Base-by-base conservation (phyloP, 2,797 vertebrate species). In the Antennarius maculatus region DNA sequence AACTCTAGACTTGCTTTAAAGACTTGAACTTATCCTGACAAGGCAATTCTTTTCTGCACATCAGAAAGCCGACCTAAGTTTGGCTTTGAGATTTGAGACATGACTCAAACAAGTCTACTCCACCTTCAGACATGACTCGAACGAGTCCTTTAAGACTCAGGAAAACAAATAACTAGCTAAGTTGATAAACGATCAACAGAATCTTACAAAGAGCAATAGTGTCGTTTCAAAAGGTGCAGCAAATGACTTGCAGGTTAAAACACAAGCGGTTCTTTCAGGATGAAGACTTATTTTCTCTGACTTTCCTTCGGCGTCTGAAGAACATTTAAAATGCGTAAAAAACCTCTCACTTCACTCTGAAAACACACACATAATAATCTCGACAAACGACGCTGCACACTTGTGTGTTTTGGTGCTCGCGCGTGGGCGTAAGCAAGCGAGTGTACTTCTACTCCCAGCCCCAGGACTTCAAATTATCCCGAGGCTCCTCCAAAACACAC, bases 401-500 rank as follows among this genome's bases (percentile, higher is more conserved):
- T 54, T 28, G 51, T 82, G 76, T 52, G 1, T 49, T 56, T 64
- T 16, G 16, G 76, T 53, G 53, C 50, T 28, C 8, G 50, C 14
- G 78, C 61, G 78, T 77, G 74, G 51, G 76, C 66, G 84, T 74
- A 29, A 65, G 76, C 56, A 13, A 68, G 77, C 16, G 8, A 68
- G 69, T 48, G 63, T 15, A 66, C 72, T 76, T 81, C 74, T 53
- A 54, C 84, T 79, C 76, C 27, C 73, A 77, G 82, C 81, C 80
- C 61, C 79, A 71, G 80, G 83, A 88, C 85, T 85, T 85, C 68
- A 86, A 84, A 90, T 85, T 75, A 86, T 86, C 86, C 86, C 54
- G 49, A 77, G 81, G 82, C 86, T 87, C 79, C 89, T 87, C 81
- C 84, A 87, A 84, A 88, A 83, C 82, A 88, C 87, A 88, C 88